These are phyloP conservation scores for Amblyraja radiata DNA, from an alignment of 2,797 vertebrate species.

Conservation along the genomic window DNA sequence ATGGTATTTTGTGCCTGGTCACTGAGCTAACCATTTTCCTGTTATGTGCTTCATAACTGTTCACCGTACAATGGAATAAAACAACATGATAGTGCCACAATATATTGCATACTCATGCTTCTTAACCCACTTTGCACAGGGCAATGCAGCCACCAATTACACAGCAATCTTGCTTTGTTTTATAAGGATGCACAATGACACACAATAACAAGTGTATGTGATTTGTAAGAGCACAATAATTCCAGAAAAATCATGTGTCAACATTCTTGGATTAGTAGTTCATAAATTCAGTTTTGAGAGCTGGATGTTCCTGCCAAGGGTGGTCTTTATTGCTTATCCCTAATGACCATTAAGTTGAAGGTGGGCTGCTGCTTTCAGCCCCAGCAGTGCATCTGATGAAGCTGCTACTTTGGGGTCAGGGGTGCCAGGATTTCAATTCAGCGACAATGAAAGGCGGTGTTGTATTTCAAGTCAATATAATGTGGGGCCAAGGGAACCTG, in stretches of 20 bases:
- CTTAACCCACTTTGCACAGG: neutral
- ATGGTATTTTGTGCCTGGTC: neutral
- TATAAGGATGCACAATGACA: neutral
- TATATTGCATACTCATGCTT: slow-evolving; percentile 10
- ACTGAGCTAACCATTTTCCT: slow-evolving; percentile 8
- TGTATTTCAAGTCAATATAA: too few species aligned
- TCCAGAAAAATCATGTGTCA: neutral
- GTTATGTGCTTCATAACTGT: slow-evolving; percentile 21
- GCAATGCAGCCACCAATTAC: neutral
- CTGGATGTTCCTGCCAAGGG: too few species aligned
- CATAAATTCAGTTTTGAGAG: too few species aligned
- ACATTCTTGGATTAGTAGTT: neutral
- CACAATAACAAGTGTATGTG: neutral
- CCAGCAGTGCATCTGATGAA: too few species aligned
- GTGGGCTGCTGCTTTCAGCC: too few species aligned
- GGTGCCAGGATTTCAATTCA: too few species aligned
- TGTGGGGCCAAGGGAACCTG: too few species aligned
- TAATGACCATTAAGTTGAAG: too few species aligned
- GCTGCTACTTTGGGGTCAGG: too few species aligned
- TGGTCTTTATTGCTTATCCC: too few species aligned
- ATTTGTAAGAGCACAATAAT: neutral
- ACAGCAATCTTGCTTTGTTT: neutral
- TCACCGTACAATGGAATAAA: slow-evolving; percentile 31
- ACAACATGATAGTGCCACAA: slow-evolving; percentile 6
- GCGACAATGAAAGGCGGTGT: too few species aligned